Conservation (phyloP, 2,797 vertebrate species). For the Malurus leucopterus region DNA sequence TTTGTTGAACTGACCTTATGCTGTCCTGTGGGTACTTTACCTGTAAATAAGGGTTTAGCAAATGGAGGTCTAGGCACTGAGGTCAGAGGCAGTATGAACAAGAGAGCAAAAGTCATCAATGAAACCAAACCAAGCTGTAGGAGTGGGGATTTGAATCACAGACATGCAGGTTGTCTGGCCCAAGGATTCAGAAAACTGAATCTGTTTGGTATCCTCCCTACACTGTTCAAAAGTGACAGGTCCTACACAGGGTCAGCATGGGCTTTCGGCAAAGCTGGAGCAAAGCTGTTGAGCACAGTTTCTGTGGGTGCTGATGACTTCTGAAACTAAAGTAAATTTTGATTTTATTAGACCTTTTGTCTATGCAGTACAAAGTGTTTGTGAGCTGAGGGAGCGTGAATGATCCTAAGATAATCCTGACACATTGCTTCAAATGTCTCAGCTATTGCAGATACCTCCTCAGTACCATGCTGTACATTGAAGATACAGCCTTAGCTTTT, state of each 20-base stretch:
- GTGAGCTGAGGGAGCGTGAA: not conserved
- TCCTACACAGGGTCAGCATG: not conserved
- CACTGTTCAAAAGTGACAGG: not conserved
- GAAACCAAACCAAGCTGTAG: not conserved
- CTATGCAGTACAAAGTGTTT: rapidly evolving
- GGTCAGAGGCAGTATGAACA: not conserved
- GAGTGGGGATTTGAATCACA: rapidly evolving
- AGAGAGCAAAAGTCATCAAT: not conserved
- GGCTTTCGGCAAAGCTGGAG: not conserved
- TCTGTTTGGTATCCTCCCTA: not conserved
- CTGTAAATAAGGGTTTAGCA: not conserved
- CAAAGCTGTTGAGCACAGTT: not conserved
- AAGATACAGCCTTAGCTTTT: not conserved
- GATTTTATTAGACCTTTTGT: not conserved
- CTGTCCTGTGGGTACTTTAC: not conserved
- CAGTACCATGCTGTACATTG: not conserved
- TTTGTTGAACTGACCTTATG: not conserved
- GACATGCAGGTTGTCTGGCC: not conserved
- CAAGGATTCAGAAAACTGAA: not conserved
- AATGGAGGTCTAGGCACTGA: not conserved
- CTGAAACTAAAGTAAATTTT: not conserved
- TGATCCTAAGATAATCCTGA: too few relatives aligned
- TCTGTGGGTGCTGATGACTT: not conserved
- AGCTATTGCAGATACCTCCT: not conserved
- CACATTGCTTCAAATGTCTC: not conserved